Evolutionary conservation across 2,888 invertebrate species (phyloP).

Genomic region (Caenorhabditis sulstoni): DNA sequence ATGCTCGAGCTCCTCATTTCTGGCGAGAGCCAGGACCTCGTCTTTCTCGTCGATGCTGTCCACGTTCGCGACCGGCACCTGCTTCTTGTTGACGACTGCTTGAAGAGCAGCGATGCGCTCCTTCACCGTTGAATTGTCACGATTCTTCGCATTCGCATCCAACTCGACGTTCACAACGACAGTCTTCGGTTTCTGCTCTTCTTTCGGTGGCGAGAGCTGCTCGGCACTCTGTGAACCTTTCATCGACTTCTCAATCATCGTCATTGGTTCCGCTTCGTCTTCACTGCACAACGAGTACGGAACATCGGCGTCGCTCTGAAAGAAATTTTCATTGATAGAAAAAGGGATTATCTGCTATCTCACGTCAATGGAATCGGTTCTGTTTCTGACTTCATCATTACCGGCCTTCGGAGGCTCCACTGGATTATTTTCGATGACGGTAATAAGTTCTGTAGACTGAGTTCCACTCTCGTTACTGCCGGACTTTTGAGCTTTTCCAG

Average conservation of each 20-base stretch:
- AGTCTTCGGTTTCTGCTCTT: constrained; percentile 32
- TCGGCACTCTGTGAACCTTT: constrained; percentile 37
- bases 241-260: constrained; percentile 58
- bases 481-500: constrained; percentile 6
- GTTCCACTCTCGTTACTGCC: constrained; percentile 25
- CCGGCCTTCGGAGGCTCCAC: neutral
- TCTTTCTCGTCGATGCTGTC: constrained; percentile 40
- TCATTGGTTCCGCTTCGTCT: constrained; percentile 60
- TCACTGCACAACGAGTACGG: constrained; percentile 59
- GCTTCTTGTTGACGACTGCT: neutral
- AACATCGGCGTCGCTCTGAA: constrained; percentile 58
- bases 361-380: constrained; percentile 42
- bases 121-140: constrained; percentile 24
- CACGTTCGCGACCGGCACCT: constrained; percentile 35
- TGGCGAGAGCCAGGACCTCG: constrained; percentile 11
- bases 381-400: neutral
- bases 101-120: constrained; percentile 52
- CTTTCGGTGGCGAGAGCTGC: constrained; percentile 25
- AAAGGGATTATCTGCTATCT: no score
- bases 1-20: constrained; percentile 29
- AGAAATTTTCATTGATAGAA: neutral
- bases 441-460: constrained; percentile 20
- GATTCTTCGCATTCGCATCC: constrained; percentile 36
- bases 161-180: constrained; percentile 56
- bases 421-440: constrained; percentile 32